Evolutionary conservation across 2,888 invertebrate genomes (phyloP).

Genomic region (Lithophane leautieri): DNA sequence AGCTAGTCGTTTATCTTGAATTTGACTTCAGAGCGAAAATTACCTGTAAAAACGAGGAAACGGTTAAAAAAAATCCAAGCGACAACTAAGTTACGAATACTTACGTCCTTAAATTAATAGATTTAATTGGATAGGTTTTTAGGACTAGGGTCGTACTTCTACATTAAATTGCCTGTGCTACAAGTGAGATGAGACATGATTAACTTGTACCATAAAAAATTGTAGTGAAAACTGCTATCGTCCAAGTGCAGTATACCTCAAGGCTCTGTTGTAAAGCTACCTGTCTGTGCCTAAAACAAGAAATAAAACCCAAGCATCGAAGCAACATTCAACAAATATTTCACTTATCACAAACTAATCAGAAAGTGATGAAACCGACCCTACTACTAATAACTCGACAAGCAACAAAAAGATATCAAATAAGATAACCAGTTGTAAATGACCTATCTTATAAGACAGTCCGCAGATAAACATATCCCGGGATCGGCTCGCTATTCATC

Average conservation of each 20-base stretch:
- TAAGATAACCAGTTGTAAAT: slow-evolving; percentile 65
- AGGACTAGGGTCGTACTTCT: neutral
- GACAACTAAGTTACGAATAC: neutral
- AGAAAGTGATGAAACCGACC: slow-evolving; percentile 58
- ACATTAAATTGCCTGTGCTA: neutral
- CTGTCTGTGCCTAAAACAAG: slow-evolving; percentile 13
- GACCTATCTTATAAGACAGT: slow-evolving; percentile 74
- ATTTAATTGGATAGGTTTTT: neutral
- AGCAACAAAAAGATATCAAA: slow-evolving; percentile 61
- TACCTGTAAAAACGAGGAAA: slow-evolving; percentile 48
- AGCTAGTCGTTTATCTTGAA: neutral
- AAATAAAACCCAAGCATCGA: slow-evolving; percentile 35
- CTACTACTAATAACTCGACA: slow-evolving; percentile 56
- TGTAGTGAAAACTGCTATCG: neutral
- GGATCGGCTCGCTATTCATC: slow-evolving; percentile 75
- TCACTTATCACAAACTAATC: slow-evolving; percentile 59
- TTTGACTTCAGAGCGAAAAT: neutral
- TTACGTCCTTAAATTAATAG: neutral
- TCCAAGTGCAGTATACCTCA: neutral
- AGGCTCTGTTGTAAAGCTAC: neutral
- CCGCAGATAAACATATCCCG: slow-evolving; percentile 75
- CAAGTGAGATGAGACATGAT: neutral
- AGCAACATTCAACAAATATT: slow-evolving; percentile 50
- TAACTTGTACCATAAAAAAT: neutral
- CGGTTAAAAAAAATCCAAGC: neutral